Evolutionary conservation across 2,888 invertebrate species (phyloP), one percentile per base, ranked within the genome.

Genomic region (Chromoteleia sp.): DNA sequence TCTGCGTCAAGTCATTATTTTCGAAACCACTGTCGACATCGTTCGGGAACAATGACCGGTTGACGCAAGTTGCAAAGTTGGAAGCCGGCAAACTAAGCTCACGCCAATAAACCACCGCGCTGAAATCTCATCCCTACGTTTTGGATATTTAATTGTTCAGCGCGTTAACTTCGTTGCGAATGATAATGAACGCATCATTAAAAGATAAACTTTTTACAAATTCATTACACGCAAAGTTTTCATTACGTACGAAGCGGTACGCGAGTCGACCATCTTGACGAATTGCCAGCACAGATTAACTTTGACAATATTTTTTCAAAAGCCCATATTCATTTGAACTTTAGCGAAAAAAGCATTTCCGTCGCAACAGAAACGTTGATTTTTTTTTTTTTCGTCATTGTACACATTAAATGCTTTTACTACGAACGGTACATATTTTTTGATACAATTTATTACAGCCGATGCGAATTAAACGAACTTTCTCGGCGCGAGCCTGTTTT

Each of bases 11-110:
- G 56, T 33, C 56, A 68, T 68, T 56, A 56, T 56, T 71, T 50
- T 48, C 54, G 39, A 63, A 54, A 63, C 54, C 54, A 43, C 52
- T 45, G 43, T 33, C 25, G 63, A 63, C 73, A 45, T 54, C 33
- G 61, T 68, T 61, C 61, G 52, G 45, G 43, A 25, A 76, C 76
- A 76, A 76, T 76, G 76, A 45, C 36, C 76, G 43, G 43, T 68
- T 76, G 68, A 61, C 56, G 50, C 33, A 54, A 76, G 29, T 67
- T 68, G 41, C 68, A 21, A 76, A 76, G 58, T 68, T 76, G n/a
- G 36, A 43, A 36, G 45, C 21, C 39, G 8, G 29, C 36, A 43
- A 48, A 73, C 74, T 54, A 56, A 74, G 19, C 74, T 45, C 56
- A 8, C 36, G 56, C 74, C 74, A 65, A 63, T 74, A 74, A 74